Base-by-base conservation (phyloP, 2,888 invertebrate species). In the Monopis laevigella region DNA sequence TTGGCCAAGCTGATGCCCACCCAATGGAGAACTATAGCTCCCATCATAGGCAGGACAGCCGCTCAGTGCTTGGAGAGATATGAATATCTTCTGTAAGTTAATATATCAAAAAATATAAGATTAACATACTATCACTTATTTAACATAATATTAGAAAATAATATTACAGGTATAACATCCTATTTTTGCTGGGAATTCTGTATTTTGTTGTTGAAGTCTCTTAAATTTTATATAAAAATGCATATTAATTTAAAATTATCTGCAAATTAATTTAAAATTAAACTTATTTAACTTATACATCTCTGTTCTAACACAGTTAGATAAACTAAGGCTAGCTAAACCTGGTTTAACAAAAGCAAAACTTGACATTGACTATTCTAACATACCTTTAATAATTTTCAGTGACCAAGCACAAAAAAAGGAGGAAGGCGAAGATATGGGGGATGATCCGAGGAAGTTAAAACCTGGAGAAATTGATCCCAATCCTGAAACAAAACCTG, bases 381-480 rank as follows among this genome's bases (percentile, higher is more conserved):
- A n/a, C n/a, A n/a, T n/a, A n/a, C n/a, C n/a, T n/a, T n/a, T n/a
- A n/a, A 43, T 41, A 39, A 39, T 39, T 32, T 38, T 24, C 18
- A 96, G 95, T 43, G 99, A 99, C 74, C 96, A 97, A 82, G 97
- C 97, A 0, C 97, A 98, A 64, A 93, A 94, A 56, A 96, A 95
- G 58, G 96, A 96, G 63, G 96, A 96, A 67, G 96, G 94, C 2
- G 95, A 94, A 53, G 96, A 95, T 73, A 86, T 87, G 45, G 87
- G 88, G 24, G 96, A 96, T 74, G 98, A 99, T 73, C 98, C 98
- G 0, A 85, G 98, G 24, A 98, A 98, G 65, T 82, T 99, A 29
- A 97, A 97, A 64, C 98, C 98, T 1, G 99, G 99, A 17, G 99
- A 99, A 82, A 99, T 99, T 58, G 99, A 99, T 78, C 99, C 99